A percentile compares a stretch with the other conserved stretches of the same genome.
These are phyloP conservation scores for Geophilus truncorum DNA, from an alignment of 2,888 invertebrate genomes.

Conservation along the genomic window DNA sequence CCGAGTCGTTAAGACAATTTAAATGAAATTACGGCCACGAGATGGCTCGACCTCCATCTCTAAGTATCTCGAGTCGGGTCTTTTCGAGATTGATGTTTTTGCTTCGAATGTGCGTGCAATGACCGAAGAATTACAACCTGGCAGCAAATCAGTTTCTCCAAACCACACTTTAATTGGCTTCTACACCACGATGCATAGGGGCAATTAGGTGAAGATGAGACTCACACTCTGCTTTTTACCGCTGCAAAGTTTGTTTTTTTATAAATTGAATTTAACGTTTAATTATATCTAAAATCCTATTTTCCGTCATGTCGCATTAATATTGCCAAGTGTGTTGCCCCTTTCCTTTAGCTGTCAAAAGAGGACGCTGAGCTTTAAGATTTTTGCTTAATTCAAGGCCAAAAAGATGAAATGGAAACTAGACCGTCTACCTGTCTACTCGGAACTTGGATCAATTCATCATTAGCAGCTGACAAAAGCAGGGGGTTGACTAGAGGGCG, in stretches of 20 bases:
- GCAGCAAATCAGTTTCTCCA: background rate
- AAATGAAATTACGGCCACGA: background rate
- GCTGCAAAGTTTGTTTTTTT: too few relatives aligned
- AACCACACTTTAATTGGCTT: background rate
- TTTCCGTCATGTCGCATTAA: too few relatives aligned
- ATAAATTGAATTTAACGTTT: too few relatives aligned
- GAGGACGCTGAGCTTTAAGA: too few relatives aligned
- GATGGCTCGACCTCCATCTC: background rate
- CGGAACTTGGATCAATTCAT: background rate
- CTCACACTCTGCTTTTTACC: too few relatives aligned
- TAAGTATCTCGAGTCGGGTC: background rate
- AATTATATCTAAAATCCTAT: too few relatives aligned
- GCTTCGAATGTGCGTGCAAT: background rate
- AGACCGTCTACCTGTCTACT: background rate
- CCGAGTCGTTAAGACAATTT: background rate
- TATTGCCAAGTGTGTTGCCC: too few relatives aligned
- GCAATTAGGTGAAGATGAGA: background rate
- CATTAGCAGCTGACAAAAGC: background rate
- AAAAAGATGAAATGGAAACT: background rate
- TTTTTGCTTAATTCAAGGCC: too few relatives aligned
- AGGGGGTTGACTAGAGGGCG: background rate
- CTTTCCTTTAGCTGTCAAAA: too few relatives aligned
- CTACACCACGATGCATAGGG: background rate
- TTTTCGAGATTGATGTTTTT: background rate
- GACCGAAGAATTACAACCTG: background rate